These are phyloP conservation scores for Phoenoteleia sp. DNA, from an alignment of 2,888 invertebrate genomes.

Conservation along the genomic window DNA sequence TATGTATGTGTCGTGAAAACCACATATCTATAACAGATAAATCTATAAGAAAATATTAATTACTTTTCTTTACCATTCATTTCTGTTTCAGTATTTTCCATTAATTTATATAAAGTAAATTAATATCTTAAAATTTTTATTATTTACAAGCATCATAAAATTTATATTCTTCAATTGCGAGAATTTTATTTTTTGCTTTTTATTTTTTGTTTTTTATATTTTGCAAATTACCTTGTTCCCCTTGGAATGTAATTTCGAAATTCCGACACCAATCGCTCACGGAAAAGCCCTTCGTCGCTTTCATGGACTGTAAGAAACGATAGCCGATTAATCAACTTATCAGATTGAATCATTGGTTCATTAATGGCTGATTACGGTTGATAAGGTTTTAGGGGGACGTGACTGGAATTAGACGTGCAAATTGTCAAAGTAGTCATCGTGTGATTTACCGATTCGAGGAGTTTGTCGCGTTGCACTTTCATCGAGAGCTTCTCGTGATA, in stretches of 20 bases:
- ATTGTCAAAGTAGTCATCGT: constrained; percentile 19
- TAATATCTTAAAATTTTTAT: too few relatives aligned
- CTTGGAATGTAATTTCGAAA: constrained; percentile 97
- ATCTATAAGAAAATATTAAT: too few relatives aligned
- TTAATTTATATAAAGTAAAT: too few relatives aligned
- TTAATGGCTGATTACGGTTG: too few relatives aligned
- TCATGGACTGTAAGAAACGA: constrained; percentile 89
- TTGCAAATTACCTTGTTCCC: constrained; percentile 93
- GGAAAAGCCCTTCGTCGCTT: constrained; percentile 94
- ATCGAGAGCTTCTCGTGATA: constrained; percentile 95
- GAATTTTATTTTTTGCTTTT: too few relatives aligned
- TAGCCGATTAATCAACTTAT: neutral
- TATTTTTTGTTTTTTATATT: too few relatives aligned
- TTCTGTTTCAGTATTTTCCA: too few relatives aligned
- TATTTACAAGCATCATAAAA: too few relatives aligned
- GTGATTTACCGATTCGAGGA: constrained; percentile 91
- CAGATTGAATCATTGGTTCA: neutral
- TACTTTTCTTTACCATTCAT: too few relatives aligned
- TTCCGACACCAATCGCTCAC: constrained; percentile 98
- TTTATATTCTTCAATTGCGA: too few relatives aligned
- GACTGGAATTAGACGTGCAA: constrained; percentile 27
- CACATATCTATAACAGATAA: too few relatives aligned
- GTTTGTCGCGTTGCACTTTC: constrained; percentile 93
- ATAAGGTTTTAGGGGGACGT: neutral
- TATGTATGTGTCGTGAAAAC: too few relatives aligned